Percentiles rank a stretch among this genome's conserved stretches.
Evolutionary conservation across 2,797 vertebrate genomes (phyloP).

Genomic region (Steatocranus sp.): DNA sequence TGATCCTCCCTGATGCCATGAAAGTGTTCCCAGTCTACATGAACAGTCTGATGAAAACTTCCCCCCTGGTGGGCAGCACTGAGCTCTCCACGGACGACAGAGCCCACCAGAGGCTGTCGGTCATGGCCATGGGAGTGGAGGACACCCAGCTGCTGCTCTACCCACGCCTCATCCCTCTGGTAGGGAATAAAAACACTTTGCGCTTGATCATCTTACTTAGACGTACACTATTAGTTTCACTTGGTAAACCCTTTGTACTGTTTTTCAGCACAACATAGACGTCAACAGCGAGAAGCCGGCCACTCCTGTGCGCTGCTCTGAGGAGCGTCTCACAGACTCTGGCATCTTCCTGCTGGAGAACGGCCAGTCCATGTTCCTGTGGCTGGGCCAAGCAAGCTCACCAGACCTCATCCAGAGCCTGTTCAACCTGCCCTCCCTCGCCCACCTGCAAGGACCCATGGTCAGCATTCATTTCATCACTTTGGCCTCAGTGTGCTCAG

Average conservation of each 20-base stretch:
- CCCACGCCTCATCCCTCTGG: constrained; percentile 87
- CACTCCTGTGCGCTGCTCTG: constrained; percentile 84
- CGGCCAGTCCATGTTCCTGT: constrained; percentile 85
- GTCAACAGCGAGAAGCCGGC: constrained; percentile 70
- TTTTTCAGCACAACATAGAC: constrained; percentile 83
- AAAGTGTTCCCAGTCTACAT: constrained; percentile 94
- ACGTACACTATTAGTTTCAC: not conserved
- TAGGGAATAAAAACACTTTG: constrained; percentile 53
- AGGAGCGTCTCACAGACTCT: constrained; percentile 85
- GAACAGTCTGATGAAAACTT: constrained; percentile 90
- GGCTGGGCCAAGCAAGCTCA: constrained; percentile 84
- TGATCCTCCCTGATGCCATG: constrained; percentile 94
- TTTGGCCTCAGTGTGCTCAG: not conserved
- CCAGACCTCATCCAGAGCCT: constrained; percentile 89
- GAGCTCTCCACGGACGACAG: constrained; percentile 88
- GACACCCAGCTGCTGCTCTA: constrained; percentile 91
- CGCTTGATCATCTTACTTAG: too few species aligned
- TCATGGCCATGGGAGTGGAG: constrained; percentile 89
- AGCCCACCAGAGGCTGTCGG: constrained; percentile 79
- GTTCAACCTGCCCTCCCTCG: constrained; percentile 88
- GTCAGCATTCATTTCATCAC: constrained; percentile 68
- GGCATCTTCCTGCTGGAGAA: constrained; percentile 90
- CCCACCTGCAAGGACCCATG: constrained; percentile 80
- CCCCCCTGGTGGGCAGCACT: constrained; percentile 79
- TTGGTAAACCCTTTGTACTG: not conserved